Base-by-base conservation (phyloP, 2,888 invertebrate species). In the Synanthedon tipuliformis region DNA sequence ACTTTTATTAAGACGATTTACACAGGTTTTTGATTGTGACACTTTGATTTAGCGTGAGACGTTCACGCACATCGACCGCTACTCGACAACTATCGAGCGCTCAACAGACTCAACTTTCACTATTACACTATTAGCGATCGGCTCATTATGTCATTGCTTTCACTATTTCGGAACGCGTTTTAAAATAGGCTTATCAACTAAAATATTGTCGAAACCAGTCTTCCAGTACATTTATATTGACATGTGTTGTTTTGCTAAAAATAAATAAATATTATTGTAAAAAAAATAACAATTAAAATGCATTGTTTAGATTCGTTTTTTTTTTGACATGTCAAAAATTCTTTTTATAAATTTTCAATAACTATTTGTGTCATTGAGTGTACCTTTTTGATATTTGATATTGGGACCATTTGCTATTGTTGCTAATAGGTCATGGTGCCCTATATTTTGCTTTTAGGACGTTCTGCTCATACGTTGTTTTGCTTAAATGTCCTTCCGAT, bases 81-180 rank as follows among this genome's bases (percentile, higher is more conserved):
- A 68, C 61, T 56, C 52, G 56, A 56, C 62, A 69, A 80, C 78
- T 79, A 69, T 57, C 40, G n/a, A 23, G 40, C 53, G n/a, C n/a
- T n/a, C n/a, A n/a, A n/a, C n/a, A n/a, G n/a, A 52, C 61, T 23
- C 7, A 23, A 78, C 78, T 81, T 81, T 80, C 80, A 75, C 81
- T 74, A 51, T 59, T 56, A 60, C 75, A 69, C 67, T 67, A 61
- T 58, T 56, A 60, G 56, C 58, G 54, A 50, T 48, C 10, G 15
- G 51, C 55, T 51, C 13, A 34, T 34, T 34, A 34, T 34, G 34
- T 34, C 40, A 12, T 16, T 5, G 64, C 64, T 62, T 67, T 68
- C 67, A 66, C 67, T 58, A 53, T 48, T 34, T 48, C 45, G 62
- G 3, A 50, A 50, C 13, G 40, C n/a, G 13, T 50, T 50, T 18